Evolutionary conservation across 2,113 vertebrate genomes (phyloP), one percentile per base, ranked within the genome.

Genomic region (Electrona antarctica): DNA sequence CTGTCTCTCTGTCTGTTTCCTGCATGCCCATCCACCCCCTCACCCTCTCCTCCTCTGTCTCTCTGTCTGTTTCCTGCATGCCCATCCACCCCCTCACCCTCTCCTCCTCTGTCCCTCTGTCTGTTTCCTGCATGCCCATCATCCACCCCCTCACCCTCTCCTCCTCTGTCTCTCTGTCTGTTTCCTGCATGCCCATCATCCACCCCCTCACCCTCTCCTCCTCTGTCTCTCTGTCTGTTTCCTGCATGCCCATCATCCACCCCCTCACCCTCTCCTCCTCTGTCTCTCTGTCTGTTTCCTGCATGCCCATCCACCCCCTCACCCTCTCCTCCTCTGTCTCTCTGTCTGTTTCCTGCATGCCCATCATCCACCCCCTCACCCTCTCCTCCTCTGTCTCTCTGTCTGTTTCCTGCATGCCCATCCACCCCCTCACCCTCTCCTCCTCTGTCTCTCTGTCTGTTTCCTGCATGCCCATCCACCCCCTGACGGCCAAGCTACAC

Each of bases 211-310:
- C 10, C 58, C 8, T 8, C 29, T 5, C 21, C 55, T 57, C n/a
- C n/a, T 13, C n/a, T 8, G 55, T 59, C 7, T 2, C 7, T 9
- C 15, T 59, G 57, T 57, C 72, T 45, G 29, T 64, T 87, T 87
- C 84, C 87, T 88, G 81, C 62, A 74, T 75, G 64, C 56, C 64
- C 71, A 69, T n/a, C n/a, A n/a, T 74, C 83, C 83, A 49, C 86
- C 76, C n/a, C 61, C 4, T 63, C 77, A 70, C 76, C 73, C n/a
- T n/a, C n/a, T n/a, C n/a, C n/a, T n/a, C n/a, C n/a, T n/a, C n/a
- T n/a, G n/a, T n/a, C n/a, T n/a, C n/a, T n/a, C n/a, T n/a, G n/a
- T 57, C 72, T 45, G 29, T 64, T 87, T 87, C 84, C 87, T 88
- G 81, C 62, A 74, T 75, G 64, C 56, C 64, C 71, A 69, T n/a